Percentiles rank a stretch among this genome's conserved stretches.
These are phyloP conservation scores for Sprattus sprattus DNA, from an alignment of 2,113 vertebrate genomes.

Conservation along the genomic window DNA sequence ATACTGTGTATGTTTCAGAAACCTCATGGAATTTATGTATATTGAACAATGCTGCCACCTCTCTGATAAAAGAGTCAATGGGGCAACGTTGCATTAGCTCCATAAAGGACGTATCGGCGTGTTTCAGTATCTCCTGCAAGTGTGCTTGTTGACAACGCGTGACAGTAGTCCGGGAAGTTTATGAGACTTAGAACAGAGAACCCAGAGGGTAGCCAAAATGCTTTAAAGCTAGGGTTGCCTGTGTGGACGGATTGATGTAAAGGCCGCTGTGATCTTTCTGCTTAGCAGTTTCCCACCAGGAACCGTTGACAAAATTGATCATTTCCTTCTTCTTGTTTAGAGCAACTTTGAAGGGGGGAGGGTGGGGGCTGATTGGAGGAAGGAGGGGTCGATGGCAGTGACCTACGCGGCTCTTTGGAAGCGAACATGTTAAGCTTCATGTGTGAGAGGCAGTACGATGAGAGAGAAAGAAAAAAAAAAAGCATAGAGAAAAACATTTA, in stretches of 20 bases:
- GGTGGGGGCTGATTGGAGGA: background rate
- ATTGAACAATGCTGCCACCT: conserved; percentile 88
- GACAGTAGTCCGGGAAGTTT: background rate
- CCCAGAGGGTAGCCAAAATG: background rate
- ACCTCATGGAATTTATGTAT: conserved; percentile 54
- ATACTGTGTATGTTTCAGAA: background rate
- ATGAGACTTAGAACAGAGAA: background rate
- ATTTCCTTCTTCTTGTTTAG: conserved; percentile 69
- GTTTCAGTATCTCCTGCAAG: background rate
- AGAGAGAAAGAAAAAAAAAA: background rate
- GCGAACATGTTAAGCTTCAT: conserved; percentile 29
- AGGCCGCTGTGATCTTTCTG: conserved; percentile 23
- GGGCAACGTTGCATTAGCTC: background rate
- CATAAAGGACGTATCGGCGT: background rate
- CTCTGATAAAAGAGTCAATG: conserved; percentile 74
- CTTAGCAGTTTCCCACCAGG: conserved; percentile 58
- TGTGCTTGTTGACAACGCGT: background rate
- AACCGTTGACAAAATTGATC: conserved; percentile 64
- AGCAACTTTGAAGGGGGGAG: conserved; percentile 32
- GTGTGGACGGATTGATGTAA: background rate
- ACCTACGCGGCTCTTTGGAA: conserved; percentile 52
- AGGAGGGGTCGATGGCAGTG: conserved; percentile 52
- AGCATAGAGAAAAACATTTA: conserved; percentile 29
- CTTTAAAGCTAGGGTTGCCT: background rate
- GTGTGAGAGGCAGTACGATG: conserved; percentile 31